A percentile compares a stretch with the other conserved stretches of the same genome.
These are phyloP conservation scores for Todiramphus chloris DNA, from an alignment of 2,113 vertebrate genomes.

Conservation along the genomic window DNA sequence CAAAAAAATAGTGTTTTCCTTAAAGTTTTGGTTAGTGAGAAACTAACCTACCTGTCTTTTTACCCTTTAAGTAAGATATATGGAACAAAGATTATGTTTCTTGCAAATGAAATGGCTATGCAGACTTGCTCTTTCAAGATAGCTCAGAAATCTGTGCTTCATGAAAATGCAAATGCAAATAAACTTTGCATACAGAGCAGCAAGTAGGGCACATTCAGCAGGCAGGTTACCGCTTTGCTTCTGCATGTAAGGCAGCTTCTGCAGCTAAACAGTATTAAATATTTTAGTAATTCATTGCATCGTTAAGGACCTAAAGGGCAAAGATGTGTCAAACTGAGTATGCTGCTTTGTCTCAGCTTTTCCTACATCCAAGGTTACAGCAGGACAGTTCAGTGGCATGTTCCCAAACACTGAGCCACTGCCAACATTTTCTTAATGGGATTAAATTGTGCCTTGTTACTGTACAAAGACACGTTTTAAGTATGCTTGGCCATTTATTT, in stretches of 20 bases:
- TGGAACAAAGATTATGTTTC: background rate
- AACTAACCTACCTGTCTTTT: background rate
- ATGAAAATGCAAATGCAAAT: background rate
- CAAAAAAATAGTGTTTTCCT: background rate
- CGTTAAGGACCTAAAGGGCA: conserved; percentile 48
- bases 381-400: conserved; percentile 37
- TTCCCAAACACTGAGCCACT: conserved; percentile 29
- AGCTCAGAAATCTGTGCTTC: background rate
- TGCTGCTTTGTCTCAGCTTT: conserved; percentile 44
- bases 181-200: background rate
- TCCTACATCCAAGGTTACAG: conserved; percentile 36
- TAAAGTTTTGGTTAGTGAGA: background rate
- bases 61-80: background rate
- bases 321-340: conserved; percentile 14
- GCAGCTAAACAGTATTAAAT: conserved; percentile 23
- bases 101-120: background rate
- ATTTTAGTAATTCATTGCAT: conserved; percentile 44
- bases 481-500: conserved; percentile 25
- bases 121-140: background rate
- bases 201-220: background rate
- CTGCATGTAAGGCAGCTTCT: background rate
- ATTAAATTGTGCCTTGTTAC: conserved; percentile 58
- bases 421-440: conserved; percentile 62
- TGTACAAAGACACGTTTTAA: conserved; percentile 40
- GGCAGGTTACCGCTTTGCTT: background rate